phyloP scores from a whole-genome alignment of 2,888 invertebrate genomes.

The Agrypnus murinus region DNA sequence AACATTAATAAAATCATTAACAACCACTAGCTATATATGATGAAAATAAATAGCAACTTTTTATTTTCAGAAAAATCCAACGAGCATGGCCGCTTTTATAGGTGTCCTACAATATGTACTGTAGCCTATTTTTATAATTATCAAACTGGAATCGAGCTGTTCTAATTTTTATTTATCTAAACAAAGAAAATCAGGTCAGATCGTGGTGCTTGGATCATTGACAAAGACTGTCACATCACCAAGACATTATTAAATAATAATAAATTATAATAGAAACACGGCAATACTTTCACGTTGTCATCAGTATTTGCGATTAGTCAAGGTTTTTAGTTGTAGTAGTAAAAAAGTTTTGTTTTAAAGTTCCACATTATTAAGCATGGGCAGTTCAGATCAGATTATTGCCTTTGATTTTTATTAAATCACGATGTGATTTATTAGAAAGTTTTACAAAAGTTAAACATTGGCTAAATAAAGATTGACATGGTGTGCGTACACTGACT shows the following conservation, averaged over 20 bases:
- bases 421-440: not conserved
- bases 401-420: not conserved
- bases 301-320: not conserved
- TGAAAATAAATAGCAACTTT: not conserved
- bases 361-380: too few species aligned
- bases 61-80: not conserved
- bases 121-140: not conserved
- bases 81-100: not conserved
- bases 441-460: too few species aligned
- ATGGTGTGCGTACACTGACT: too few species aligned
- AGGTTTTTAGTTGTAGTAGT: constrained; percentile 1
- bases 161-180: not conserved
- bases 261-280: constrained; percentile 1
- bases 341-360: not conserved
- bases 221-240: constrained; percentile 10
- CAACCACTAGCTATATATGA: not conserved
- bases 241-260: constrained; percentile 6
- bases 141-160: not conserved
- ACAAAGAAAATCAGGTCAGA: constrained; percentile 24
- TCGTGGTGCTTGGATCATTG: constrained; percentile 27
- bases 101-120: not conserved
- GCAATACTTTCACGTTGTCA: constrained; percentile 3
- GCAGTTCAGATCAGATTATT: not conserved
- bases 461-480: too few species aligned
- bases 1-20: not conserved